Percentiles rank a stretch among this genome's conserved stretches.
phyloP scores from a whole-genome alignment of 92 coral and sea anemone genomes.

The Actinostola sp. region DNA sequence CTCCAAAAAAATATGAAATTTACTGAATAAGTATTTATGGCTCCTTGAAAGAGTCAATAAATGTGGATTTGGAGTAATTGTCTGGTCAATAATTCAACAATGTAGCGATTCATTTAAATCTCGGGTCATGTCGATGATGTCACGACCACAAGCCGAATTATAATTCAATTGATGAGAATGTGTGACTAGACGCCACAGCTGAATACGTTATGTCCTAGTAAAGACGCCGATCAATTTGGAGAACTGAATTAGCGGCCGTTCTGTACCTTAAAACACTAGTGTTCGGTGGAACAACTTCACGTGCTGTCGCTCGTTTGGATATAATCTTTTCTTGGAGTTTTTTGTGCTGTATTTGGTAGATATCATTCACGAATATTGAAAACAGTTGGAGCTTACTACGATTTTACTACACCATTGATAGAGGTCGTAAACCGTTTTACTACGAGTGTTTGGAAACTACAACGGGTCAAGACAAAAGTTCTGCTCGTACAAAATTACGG shows the following conservation, averaged over 20 bases:
- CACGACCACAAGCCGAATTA: slow-evolving; percentile 24
- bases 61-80: neutral
- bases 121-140: slow-evolving; percentile 23
- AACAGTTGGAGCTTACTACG: neutral
- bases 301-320: neutral
- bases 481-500: neutral
- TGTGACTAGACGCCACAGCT: slow-evolving; percentile 44
- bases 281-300: neutral
- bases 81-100: slow-evolving; percentile 17
- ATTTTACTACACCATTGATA: slow-evolving; percentile 1
- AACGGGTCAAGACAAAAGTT: slow-evolving; percentile 14
- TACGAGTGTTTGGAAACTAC: neutral
- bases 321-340: neutral
- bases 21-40: too few relatives aligned
- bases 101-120: slow-evolving; percentile 15
- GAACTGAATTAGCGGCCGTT: neutral
- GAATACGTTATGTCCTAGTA: slow-evolving; percentile 8
- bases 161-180: slow-evolving; percentile 56
- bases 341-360: neutral
- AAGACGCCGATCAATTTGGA: slow-evolving; percentile 14
- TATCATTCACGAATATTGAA: neutral
- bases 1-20: too few relatives aligned
- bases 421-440: slow-evolving; percentile 23
- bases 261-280: neutral
- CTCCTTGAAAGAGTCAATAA: slow-evolving; percentile 4